phyloP scores from a whole-genome alignment of 2,113 vertebrate species.

The Oreotrochilus melanogaster region DNA sequence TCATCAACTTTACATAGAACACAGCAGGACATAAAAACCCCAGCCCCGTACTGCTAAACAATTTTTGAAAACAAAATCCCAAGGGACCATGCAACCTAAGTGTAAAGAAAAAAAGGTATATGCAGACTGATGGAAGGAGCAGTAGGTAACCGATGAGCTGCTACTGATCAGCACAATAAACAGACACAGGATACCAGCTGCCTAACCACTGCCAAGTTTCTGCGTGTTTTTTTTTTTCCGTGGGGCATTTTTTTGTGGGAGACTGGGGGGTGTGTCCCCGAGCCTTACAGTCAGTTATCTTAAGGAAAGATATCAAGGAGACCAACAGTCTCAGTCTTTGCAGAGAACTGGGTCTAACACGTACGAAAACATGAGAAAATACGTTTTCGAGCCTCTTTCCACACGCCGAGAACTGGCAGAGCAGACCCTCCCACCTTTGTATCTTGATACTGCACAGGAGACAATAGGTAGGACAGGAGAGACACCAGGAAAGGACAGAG shows the following conservation, averaged over 20 bases:
- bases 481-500: background rate
- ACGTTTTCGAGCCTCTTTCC: background rate
- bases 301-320: background rate
- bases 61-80: background rate
- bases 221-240: background rate
- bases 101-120: background rate
- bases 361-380: background rate
- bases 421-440: conserved; percentile 69
- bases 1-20: background rate
- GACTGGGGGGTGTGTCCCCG: background rate
- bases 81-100: background rate
- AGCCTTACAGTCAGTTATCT: background rate
- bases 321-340: background rate
- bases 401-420: background rate
- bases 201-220: background rate
- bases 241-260: too few species aligned
- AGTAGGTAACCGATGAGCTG: background rate
- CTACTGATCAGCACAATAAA: background rate
- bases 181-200: background rate
- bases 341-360: background rate
- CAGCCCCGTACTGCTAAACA: fast-evolving
- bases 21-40: background rate
- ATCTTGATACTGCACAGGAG: background rate
- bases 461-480: conserved; percentile 57
- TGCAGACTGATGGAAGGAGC: background rate